Evolutionary conservation across 2,113 vertebrate genomes (phyloP), one percentile per base, ranked within the genome.

Genomic region (Pseudorectes ferrugineus): DNA sequence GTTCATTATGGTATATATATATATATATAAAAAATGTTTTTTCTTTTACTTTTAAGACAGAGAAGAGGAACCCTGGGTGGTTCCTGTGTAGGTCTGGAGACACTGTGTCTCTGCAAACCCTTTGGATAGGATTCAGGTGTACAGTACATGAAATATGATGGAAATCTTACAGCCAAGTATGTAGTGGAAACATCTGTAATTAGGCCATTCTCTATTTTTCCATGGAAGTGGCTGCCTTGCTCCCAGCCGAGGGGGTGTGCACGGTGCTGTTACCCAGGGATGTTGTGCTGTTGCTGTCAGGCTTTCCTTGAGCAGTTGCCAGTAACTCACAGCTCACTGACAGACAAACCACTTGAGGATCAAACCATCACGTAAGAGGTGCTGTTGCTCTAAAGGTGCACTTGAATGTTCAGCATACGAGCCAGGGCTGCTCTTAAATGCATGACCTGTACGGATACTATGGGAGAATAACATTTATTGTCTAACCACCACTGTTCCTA

Each of bases 401-500:
- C 52, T 61, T 66, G 73, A 65, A 45, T 45, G 59, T 67, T 71
- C 85, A 58, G 83, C n/a, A 6, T 19, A 31, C 48, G 71, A 95
- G 92, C 59, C 74, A 65, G 49, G 72, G 43, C 74, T 93, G 68
- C 83, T 80, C 75, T 89, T 40, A 46, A 73, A 42, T 23, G 14
- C 6, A 14, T n/a, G 72, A 93, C 76, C 82, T 72, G 63, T 74
- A 71, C 58, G 93, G 62, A 35, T 38, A 29, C 49, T 19, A 5
- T 9, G 74, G 85, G 67, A 74, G 43, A 77, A 80, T 43, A 83
- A 42, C 14, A 78, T 95, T 93, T 96, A 95, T 96, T 97, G 97
- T 98, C 97, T 96, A 98, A 97, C 97, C 98, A 98, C 98, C 97
- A 96, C 97, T 97, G 97, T 98, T 98, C 96, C 96, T 97, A 96